A percentile compares a stretch with the other conserved stretches of the same genome.
Conservation (phyloP, 2,113 vertebrate genomes). For the Neolamprologus sp. region DNA sequence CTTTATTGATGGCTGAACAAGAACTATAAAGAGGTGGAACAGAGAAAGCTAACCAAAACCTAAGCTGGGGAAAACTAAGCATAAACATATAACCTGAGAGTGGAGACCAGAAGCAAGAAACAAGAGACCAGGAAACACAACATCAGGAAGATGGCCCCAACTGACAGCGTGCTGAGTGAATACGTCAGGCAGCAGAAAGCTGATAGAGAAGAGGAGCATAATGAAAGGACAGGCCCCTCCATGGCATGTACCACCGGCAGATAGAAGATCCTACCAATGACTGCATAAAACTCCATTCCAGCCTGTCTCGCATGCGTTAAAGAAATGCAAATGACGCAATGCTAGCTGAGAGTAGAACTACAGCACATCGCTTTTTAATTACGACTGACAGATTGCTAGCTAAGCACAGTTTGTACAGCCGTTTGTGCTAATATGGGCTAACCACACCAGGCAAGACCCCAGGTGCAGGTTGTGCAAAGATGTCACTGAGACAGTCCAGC, state of each 20-base stretch:
- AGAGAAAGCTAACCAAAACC: background rate
- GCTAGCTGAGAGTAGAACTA: too few species aligned
- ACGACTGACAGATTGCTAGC: too few species aligned
- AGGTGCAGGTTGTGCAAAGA: background rate
- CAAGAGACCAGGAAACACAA: background rate
- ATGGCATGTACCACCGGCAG: rapidly evolving
- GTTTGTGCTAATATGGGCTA: too few species aligned
- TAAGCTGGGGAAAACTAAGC: background rate
- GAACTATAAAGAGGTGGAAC: background rate
- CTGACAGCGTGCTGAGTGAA: background rate
- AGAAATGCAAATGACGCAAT: too few species aligned
- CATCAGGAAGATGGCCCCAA: background rate
- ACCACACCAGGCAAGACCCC: background rate
- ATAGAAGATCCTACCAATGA: background rate
- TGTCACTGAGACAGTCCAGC: background rate
- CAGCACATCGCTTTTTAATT: too few species aligned
- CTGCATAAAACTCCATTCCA: background rate
- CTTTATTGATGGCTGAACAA: background rate
- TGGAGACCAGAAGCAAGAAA: background rate
- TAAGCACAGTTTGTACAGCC: too few species aligned
- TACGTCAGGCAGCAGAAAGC: background rate
- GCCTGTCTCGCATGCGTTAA: too few species aligned
- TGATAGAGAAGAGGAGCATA: background rate
- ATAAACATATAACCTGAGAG: background rate
- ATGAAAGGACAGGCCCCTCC: background rate